phyloP scores from a whole-genome alignment of 2,888 invertebrate genomes.

The Harpalus rufipes region DNA sequence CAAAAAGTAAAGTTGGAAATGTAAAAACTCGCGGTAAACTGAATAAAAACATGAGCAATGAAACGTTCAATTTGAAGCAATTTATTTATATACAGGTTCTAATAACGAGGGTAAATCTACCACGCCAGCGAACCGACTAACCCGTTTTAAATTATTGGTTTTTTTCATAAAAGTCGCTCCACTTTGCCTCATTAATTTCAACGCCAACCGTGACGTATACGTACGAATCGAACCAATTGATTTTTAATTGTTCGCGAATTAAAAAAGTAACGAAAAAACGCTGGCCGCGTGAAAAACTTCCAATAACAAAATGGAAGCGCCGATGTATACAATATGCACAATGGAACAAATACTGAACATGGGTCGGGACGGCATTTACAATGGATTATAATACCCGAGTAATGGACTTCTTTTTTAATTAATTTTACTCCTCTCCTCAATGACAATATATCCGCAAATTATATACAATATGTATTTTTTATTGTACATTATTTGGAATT shows the following conservation, averaged over 20 bases:
- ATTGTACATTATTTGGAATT: neutral
- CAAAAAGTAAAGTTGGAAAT: constrained; percentile 14
- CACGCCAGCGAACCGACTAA: constrained; percentile 40
- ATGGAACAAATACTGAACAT: constrained; percentile 31
- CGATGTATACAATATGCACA: constrained; percentile 47
- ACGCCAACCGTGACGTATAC: constrained; percentile 25
- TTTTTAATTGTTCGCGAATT: constrained; percentile 52
- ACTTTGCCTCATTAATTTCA: constrained; percentile 53
- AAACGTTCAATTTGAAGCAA: constrained; percentile 27
- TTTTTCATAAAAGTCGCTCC: constrained; percentile 47
- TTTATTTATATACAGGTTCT: constrained; percentile 41
- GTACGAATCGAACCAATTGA: constrained; percentile 52
- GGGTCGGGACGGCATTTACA: constrained; percentile 35
- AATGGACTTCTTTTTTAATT: constrained; percentile 50
- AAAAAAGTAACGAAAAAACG: constrained; percentile 42
- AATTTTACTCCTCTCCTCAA: constrained; percentile 29
- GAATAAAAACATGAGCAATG: constrained; percentile 26
- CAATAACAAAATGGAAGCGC: constrained; percentile 46
- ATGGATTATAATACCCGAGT: constrained; percentile 23
- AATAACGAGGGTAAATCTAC: constrained; percentile 40
- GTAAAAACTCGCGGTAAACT: constrained; percentile 12
- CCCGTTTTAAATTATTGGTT: constrained; percentile 51
- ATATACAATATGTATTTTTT: constrained; percentile 33
- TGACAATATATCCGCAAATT: constrained; percentile 20
- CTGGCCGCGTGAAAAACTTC: constrained; percentile 13